A percentile compares a stretch with the other conserved stretches of the same genome.
Evolutionary conservation across 2,888 invertebrate genomes (phyloP).

Genomic region (Spodoptera exigua): DNA sequence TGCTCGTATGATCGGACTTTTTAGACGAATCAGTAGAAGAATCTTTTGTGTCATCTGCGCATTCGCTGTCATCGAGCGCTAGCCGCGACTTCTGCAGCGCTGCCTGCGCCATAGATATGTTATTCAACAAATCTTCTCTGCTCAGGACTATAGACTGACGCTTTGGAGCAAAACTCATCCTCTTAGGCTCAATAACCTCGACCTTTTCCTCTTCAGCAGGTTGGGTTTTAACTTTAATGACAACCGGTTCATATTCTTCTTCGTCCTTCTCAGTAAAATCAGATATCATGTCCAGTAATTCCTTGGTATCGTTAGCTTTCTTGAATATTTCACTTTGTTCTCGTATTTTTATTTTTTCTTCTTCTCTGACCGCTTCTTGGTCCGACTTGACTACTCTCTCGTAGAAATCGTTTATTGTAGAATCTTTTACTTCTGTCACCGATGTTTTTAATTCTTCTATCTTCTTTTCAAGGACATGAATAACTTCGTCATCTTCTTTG

Average conservation of each 20-base stretch:
- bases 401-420: constrained; percentile 50
- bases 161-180: constrained; percentile 64
- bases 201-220: constrained; percentile 53
- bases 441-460: constrained; percentile 49
- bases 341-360: constrained; percentile 19
- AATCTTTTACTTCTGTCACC: constrained; percentile 18
- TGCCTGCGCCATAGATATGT: constrained; percentile 78
- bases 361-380: constrained; percentile 29
- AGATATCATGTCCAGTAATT: constrained; percentile 75
- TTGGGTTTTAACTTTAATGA: constrained; percentile 30
- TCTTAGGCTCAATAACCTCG: constrained; percentile 50
- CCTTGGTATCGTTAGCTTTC: constrained; percentile 74
- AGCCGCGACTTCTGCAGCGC: constrained; percentile 69
- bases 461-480: constrained; percentile 48
- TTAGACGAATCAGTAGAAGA: constrained; percentile 37
- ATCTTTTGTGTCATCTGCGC: constrained; percentile 59
- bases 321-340: constrained; percentile 57
- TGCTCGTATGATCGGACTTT: constrained; percentile 65
- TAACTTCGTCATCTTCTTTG: constrained; percentile 38
- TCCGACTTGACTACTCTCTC: constrained; percentile 58
- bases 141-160: constrained; percentile 71
- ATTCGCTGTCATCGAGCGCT: constrained; percentile 65
- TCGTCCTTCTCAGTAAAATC: constrained; percentile 70
- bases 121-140: constrained; percentile 74
- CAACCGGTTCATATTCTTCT: constrained; percentile 24